phyloP scores from a whole-genome alignment of 2,113 vertebrate genomes.

The Manacus vitellinus region DNA sequence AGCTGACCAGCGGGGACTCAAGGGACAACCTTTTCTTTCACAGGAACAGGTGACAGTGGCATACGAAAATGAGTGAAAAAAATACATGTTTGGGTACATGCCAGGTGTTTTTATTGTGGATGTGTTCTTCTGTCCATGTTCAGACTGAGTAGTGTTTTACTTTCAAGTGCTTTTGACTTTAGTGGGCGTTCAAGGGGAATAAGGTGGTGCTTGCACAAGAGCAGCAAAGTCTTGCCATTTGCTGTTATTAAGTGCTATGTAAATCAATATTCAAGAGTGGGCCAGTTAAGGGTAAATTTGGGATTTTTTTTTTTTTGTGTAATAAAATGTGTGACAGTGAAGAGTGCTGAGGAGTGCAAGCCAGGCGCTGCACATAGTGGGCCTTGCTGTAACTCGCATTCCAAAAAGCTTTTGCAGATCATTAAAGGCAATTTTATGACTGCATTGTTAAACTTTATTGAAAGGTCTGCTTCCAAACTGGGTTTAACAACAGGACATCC shows the following conservation, averaged over 20 bases:
- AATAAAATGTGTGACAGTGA: neutral
- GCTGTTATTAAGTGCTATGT: neutral
- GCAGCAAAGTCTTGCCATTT: neutral
- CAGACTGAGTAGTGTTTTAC: neutral
- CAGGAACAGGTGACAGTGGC: neutral
- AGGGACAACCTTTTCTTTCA: neutral
- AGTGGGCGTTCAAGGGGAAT: neutral
- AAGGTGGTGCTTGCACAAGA: neutral
- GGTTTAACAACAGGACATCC: neutral
- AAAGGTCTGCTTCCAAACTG: neutral
- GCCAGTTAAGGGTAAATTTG: neutral
- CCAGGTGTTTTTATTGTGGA: neutral
- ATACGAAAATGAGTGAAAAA: neutral
- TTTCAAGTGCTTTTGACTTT: neutral
- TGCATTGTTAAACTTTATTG: neutral
- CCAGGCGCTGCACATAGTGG: neutral
- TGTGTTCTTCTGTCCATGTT: accelerated
- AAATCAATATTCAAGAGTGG: neutral
- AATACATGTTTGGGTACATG: neutral
- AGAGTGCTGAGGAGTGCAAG: neutral
- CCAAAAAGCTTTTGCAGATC: neutral
- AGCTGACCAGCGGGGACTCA: neutral
- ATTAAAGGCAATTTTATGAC: neutral
- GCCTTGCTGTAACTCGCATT: neutral
- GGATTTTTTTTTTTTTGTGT: neutral